Conservation (phyloP, 1,140 invertebrate species). For the Macrocentrus cingulum region DNA sequence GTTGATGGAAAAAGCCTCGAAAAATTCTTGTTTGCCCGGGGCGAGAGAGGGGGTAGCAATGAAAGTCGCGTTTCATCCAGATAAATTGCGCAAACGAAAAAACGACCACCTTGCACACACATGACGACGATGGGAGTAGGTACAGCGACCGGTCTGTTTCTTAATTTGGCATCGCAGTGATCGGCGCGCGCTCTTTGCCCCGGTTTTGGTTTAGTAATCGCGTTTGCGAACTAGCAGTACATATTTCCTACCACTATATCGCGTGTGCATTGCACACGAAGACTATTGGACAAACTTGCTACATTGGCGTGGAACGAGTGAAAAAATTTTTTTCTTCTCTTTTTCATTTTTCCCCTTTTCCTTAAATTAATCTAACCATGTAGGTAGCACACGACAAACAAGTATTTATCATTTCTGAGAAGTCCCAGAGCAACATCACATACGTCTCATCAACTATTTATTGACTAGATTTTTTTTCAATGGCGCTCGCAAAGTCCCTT, state of each 20-base stretch:
- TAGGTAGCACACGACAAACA: slow-evolving; percentile 11
- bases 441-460: slow-evolving; percentile 19
- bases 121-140: no score
- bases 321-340: no score
- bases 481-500: neutral
- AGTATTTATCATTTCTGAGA: slow-evolving; percentile 31
- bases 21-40: slow-evolving; percentile 7
- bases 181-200: slow-evolving; percentile 29
- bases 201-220: slow-evolving; percentile 30
- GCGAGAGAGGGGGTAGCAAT: slow-evolving; percentile 6
- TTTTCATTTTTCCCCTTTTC: no score
- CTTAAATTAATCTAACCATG: slow-evolving; percentile 12
- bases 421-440: slow-evolving; percentile 6
- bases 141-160: slow-evolving; percentile 23
- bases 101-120: neutral
- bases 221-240: neutral
- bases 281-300: slow-evolving; percentile 20
- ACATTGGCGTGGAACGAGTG: no score
- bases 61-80: slow-evolving; percentile 12
- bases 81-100: slow-evolving; percentile 19
- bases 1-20: neutral
- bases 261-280: no score
- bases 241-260: no score
- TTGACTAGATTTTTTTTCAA: slow-evolving; percentile 23
- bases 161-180: slow-evolving; percentile 32